Evolutionary conservation across 1,140 invertebrate species (phyloP).

Genomic region (Conopomorpha cramerella): DNA sequence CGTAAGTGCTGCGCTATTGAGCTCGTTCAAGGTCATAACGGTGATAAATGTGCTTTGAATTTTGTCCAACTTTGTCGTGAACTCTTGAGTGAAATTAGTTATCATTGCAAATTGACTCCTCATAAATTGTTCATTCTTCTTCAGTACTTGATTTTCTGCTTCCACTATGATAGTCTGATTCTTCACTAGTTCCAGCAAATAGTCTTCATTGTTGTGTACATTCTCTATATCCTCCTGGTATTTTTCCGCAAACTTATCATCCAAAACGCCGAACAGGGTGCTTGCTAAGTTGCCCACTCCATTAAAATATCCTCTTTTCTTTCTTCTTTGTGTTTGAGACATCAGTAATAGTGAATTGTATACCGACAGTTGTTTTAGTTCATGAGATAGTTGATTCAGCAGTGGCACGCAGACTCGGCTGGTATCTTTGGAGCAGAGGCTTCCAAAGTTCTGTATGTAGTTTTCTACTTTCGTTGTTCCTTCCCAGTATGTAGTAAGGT

Average conservation of each 20-base stretch:
- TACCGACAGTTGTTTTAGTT: too few relatives aligned
- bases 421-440: not conserved
- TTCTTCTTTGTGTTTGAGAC: not conserved
- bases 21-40: too few relatives aligned
- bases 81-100: too few relatives aligned
- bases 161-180: constrained; percentile 1
- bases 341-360: too few relatives aligned
- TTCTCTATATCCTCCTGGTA: not conserved
- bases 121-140: not conserved
- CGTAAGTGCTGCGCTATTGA: not conserved
- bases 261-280: not conserved
- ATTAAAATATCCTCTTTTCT: constrained; percentile 1
- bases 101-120: not conserved
- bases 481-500: not conserved
- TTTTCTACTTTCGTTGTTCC: not conserved
- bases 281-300: not conserved
- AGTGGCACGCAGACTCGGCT: too few relatives aligned
- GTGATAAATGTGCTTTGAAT: too few relatives aligned
- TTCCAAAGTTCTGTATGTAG: not conserved
- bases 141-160: not conserved
- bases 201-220: not conserved
- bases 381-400: too few relatives aligned
- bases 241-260: constrained; percentile 1
- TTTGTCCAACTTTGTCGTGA: too few relatives aligned
- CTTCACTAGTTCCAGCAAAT: not conserved